phyloP scores from a whole-genome alignment of 2,113 vertebrate species.

The Rhipidura dahli region DNA sequence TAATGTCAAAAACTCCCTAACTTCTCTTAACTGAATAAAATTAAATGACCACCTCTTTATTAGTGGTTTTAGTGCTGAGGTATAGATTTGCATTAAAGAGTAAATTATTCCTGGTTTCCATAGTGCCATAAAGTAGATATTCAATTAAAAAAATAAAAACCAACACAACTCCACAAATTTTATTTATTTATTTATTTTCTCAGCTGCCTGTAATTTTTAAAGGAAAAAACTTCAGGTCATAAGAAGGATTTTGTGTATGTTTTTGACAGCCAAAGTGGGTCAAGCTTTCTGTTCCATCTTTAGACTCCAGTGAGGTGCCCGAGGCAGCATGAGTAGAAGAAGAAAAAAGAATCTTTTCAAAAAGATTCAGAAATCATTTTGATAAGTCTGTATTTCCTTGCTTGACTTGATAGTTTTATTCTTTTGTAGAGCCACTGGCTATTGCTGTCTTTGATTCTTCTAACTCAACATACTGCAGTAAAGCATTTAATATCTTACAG shows the following conservation, averaged over 20 bases:
- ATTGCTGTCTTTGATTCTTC: conserved; percentile 26
- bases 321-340: conserved; percentile 12
- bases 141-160: neutral
- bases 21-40: neutral
- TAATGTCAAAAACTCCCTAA: neutral
- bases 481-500: neutral
- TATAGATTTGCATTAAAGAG: neutral
- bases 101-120: neutral
- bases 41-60: neutral
- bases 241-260: neutral
- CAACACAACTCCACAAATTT: fast-evolving
- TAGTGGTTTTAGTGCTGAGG: neutral
- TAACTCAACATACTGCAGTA: neutral
- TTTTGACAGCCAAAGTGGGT: conserved; percentile 6
- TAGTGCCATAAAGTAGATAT: neutral
- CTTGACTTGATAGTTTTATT: conserved; percentile 53
- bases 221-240: neutral
- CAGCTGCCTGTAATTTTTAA: neutral
- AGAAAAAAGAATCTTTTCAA: conserved; percentile 26
- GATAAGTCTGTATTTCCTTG: conserved; percentile 29
- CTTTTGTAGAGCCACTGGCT: conserved; percentile 17
- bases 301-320: conserved; percentile 3
- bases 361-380: conserved; percentile 47
- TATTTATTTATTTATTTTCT: neutral
- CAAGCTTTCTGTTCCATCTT: conserved; percentile 51